Percentiles rank a stretch among this genome's conserved stretches.
phyloP scores from a whole-genome alignment of 1,140 invertebrate genomes.

The Mercenaria mercenaria region DNA sequence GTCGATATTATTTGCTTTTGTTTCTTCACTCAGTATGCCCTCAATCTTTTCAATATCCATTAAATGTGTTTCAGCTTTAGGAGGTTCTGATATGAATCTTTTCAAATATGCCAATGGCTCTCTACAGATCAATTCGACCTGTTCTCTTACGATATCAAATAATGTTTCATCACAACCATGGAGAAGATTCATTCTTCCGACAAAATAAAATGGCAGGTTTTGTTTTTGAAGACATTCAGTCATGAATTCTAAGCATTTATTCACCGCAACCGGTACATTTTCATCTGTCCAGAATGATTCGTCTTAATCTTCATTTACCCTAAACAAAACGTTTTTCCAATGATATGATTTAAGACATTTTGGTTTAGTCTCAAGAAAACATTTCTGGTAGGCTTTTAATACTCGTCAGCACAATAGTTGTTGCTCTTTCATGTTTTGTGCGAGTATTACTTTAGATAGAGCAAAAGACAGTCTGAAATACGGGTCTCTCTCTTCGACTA shows the following conservation, averaged over 20 bases:
- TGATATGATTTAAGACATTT: no score
- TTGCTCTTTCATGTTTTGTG: neutral
- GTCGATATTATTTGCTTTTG: neutral
- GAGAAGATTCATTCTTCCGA: neutral
- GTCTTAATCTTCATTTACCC: neutral
- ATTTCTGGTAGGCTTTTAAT: slow-evolving; percentile 3
- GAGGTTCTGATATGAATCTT: neutral
- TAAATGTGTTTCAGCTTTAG: neutral
- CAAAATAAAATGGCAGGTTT: slow-evolving; percentile 20
- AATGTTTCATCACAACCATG: neutral
- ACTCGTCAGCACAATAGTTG: neutral
- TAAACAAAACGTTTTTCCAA: no score
- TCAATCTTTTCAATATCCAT: neutral
- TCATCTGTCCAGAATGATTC: neutral
- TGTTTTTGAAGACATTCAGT: neutral
- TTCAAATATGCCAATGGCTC: neutral
- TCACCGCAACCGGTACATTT: neutral
- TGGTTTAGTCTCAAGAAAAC: no score
- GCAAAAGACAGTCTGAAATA: no score
- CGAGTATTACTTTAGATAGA: neutral
- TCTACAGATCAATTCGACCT: neutral
- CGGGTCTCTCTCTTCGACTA: no score
- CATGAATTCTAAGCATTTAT: neutral
- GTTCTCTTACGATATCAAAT: neutral
- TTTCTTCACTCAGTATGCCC: neutral